These are phyloP conservation scores for Heteractis magnifica DNA, from an alignment of 92 coral and sea anemone species.

Conservation along the genomic window DNA sequence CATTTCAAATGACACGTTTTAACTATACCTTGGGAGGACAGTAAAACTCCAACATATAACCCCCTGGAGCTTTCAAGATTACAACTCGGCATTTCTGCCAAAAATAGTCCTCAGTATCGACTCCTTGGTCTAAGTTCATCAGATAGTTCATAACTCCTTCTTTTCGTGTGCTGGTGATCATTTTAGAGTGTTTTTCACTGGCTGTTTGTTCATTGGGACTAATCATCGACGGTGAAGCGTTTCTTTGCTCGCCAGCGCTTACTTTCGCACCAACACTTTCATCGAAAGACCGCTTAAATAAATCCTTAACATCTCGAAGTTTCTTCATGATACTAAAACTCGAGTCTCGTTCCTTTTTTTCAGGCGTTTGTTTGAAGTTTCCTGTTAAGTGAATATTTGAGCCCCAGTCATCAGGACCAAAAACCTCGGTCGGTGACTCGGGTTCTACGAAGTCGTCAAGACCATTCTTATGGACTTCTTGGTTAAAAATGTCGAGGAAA, in stretches of 20 bases:
- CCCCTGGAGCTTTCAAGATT: constrained; percentile 95
- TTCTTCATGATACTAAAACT: constrained; percentile 60
- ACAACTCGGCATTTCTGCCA: constrained; percentile 99
- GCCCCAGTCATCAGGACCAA: constrained; percentile 91
- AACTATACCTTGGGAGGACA: constrained; percentile 93
- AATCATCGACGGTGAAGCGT: constrained; percentile 7
- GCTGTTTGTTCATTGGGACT: constrained; percentile 3
- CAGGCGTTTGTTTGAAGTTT: constrained; percentile 61
- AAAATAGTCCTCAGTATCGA: constrained; percentile 93
- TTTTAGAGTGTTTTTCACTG: constrained; percentile 29
- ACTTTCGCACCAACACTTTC: constrained; percentile 42
- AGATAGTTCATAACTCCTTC: constrained; percentile 91
- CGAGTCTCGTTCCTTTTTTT: constrained; percentile 61
- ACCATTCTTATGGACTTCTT: constrained; percentile 85
- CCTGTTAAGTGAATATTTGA: constrained; percentile 80
- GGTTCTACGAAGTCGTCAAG: constrained; percentile 87
- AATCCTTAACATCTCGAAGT: constrained; percentile 70
- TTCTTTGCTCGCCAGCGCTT: constrained; percentile 8
- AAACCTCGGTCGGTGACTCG: constrained; percentile 89
- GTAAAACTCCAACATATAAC: constrained; percentile 93
- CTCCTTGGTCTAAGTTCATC: constrained; percentile 90
- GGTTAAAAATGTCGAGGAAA: constrained; percentile 79
- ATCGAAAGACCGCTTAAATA: constrained; percentile 87
- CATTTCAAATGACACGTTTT: neutral
- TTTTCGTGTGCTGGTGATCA: constrained; percentile 51